Conservation (phyloP, 2,113 vertebrate species). For the Girardinichthys multiradiatus region DNA sequence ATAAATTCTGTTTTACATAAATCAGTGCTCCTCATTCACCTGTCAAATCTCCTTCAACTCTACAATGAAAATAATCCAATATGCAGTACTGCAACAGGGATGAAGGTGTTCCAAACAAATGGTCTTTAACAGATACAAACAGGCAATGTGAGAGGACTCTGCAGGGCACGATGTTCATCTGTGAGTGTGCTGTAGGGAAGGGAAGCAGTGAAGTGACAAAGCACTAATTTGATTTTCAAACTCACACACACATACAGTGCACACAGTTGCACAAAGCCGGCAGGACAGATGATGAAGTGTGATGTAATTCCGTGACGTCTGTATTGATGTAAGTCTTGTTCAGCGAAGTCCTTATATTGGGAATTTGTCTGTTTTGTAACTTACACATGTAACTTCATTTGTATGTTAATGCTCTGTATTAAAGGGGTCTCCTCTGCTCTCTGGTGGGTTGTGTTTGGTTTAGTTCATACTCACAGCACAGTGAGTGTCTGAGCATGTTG, state of each 20-base stretch:
- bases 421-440: background rate
- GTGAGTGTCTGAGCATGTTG: background rate
- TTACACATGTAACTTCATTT: slow-evolving; percentile 15
- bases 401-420: slow-evolving; percentile 2
- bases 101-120: slow-evolving; percentile 73
- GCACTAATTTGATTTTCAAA: slow-evolving; percentile 27
- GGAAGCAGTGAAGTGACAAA: slow-evolving; percentile 24
- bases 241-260: slow-evolving; percentile 23
- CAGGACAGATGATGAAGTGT: slow-evolving; percentile 52
- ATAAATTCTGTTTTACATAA: slow-evolving; percentile 74
- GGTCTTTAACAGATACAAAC: slow-evolving; percentile 67
- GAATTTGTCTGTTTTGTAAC: background rate
- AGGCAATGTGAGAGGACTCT: slow-evolving; percentile 46
- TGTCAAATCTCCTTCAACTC: slow-evolving; percentile 64
- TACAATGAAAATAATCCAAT: slow-evolving; percentile 43
- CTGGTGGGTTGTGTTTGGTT: too few relatives aligned
- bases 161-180: slow-evolving; percentile 10
- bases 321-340: slow-evolving; percentile 68
- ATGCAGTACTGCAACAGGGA: slow-evolving; percentile 30
- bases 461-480: background rate
- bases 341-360: slow-evolving; percentile 50
- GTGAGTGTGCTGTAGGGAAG: slow-evolving; percentile 26
- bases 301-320: slow-evolving; percentile 72
- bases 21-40: slow-evolving; percentile 43
- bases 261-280: slow-evolving; percentile 31